Evolutionary conservation across 2,113 vertebrate species (phyloP).

Genomic region (Hippocampus zosterae): DNA sequence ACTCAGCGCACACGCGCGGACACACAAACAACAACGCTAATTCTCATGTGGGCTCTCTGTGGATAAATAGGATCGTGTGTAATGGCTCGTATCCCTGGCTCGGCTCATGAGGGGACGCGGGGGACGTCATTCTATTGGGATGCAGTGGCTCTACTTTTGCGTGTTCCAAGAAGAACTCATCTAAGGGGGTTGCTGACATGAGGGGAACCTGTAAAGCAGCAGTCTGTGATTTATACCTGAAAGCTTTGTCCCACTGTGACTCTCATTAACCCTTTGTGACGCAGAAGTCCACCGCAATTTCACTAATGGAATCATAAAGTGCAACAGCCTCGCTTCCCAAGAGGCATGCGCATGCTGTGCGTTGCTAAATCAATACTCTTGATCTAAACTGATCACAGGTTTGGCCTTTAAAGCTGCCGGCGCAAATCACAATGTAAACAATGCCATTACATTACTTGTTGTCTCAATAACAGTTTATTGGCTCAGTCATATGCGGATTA

Average conservation of each 20-base stretch:
- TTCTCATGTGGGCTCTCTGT: conserved; percentile 47
- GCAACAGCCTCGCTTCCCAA: conserved; percentile 14
- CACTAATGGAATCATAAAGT: conserved; percentile 20
- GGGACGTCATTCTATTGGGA: conserved; percentile 35
- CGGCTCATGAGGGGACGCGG: conserved; percentile 48
- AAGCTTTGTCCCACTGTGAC: conserved; percentile 26
- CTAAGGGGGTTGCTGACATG: conserved; percentile 19
- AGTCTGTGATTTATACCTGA: conserved; percentile 45
- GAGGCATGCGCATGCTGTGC: not conserved
- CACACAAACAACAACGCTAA: conserved; percentile 2
- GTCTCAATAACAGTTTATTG: not conserved
- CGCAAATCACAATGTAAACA: conserved; percentile 6
- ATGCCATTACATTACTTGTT: not conserved
- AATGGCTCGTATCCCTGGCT: conserved; percentile 58
- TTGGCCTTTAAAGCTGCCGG: conserved; percentile 4
- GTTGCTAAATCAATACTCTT: conserved; percentile 32
- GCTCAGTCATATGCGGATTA: not conserved
- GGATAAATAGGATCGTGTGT: conserved; percentile 54
- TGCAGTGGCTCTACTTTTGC: conserved; percentile 27
- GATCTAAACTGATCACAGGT: conserved; percentile 1
- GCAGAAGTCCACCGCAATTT: conserved; percentile 14
- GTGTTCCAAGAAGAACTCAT: conserved; percentile 43
- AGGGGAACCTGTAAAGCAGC: conserved; percentile 32
- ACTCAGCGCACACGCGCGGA: conserved; percentile 8
- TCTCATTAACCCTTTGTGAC: conserved; percentile 54